Evolutionary conservation across 2,797 vertebrate genomes (phyloP).

Genomic region (Dallia pectoralis): DNA sequence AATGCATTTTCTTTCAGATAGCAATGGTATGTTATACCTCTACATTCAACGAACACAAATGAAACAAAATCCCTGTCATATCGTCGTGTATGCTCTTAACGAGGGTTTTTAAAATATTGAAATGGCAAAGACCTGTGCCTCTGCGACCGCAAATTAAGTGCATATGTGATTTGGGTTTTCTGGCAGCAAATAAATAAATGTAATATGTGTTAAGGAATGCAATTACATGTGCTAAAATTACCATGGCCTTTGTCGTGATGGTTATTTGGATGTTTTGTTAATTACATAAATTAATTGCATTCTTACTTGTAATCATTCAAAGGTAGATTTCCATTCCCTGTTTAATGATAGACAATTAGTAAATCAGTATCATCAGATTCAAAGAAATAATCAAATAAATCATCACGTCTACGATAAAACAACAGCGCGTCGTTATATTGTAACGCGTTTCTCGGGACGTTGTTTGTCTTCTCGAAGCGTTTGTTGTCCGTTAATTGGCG

Average conservation of each 20-base stretch:
- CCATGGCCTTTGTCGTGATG: constrained; percentile 13
- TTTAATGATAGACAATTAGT: not conserved
- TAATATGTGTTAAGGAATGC: not conserved
- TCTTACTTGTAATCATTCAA: constrained; percentile 13
- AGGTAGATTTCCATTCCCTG: constrained; percentile 9
- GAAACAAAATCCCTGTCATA: not conserved
- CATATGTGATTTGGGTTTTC: not conserved
- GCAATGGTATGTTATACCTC: not conserved
- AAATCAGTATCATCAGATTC: not conserved
- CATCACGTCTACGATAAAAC: no score
- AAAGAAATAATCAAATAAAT: not conserved
- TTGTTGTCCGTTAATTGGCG: not conserved
- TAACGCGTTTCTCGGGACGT: not conserved
- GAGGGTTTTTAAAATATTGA: not conserved
- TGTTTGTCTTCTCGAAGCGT: not conserved
- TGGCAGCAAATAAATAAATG: no score
- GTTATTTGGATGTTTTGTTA: constrained; percentile 21
- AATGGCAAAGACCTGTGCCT: not conserved
- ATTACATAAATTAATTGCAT: constrained; percentile 43
- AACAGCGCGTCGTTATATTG: not conserved
- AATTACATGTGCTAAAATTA: constrained; percentile 3
- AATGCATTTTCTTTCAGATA: not conserved
- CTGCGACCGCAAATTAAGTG: not conserved
- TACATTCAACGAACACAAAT: not conserved
- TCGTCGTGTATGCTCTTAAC: not conserved